Base-by-base conservation (phyloP, 2,888 invertebrate species). In the Acanthoscelides obtectus region DNA sequence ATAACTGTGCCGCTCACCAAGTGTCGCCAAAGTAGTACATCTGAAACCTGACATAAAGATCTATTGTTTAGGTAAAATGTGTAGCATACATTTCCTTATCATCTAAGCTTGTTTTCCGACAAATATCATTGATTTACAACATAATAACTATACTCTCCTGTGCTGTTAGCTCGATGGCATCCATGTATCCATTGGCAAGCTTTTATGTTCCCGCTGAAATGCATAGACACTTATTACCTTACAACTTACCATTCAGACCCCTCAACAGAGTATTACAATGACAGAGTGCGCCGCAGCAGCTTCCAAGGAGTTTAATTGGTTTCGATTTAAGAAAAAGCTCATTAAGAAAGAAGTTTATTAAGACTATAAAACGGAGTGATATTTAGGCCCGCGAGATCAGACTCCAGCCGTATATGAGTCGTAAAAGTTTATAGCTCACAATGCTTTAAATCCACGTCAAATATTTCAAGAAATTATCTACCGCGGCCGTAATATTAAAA, bases 381-480 rank as follows among this genome's bases (percentile, higher is more conserved):
- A 73, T 73, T 71, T 72, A 70, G 70, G 64, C 45, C 64, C 64
- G 70, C 67, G 70, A 70, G 22, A n/a, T 64, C 22, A 64, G 69
- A 67, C 5, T n/a, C 67, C 20, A n/a, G 21, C 66, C 66, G 64
- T 66, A 63, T 64, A 45, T 64, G n/a, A 69, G 70, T 73, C 73
- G 69, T 73, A 72, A 72, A 73, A 73, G 63, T 71, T 73, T 72
- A 73, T 71, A 69, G 73, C 73, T 69, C 64, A 72, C 70, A 72
- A 70, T 73, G 71, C 67, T 21, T 70, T 69, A 69, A 71, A 72
- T 72, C 71, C 70, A 72, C 66, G 68, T 74, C 72, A 66, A 73
- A 72, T 73, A 70, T 70, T 73, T 74, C 70, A 72, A 25, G 69
- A 73, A 72, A 70, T 73, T 73, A 74, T 74, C 72, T 69, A 68